Conservation (phyloP, 2,797 vertebrate genomes). For the Brachymystax lenok region DNA sequence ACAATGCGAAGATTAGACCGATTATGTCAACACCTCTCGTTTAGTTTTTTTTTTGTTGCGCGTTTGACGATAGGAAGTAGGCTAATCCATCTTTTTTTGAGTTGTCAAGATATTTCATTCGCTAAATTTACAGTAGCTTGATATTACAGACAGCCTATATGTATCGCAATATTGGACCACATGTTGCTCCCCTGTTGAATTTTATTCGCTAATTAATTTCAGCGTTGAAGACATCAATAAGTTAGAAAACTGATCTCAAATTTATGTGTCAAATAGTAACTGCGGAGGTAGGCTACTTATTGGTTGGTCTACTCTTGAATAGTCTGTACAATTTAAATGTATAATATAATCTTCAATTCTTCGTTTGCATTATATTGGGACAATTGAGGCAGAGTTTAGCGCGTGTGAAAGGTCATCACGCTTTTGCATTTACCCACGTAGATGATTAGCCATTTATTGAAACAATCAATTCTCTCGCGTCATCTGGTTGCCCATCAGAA, state of each 20-base stretch:
- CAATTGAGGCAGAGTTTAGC: neutral
- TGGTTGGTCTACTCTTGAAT: neutral
- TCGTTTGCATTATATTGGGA: too few species aligned
- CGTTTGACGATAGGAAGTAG: neutral
- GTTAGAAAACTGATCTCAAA: neutral
- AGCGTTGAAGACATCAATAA: neutral
- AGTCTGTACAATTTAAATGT: neutral
- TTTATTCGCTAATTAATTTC: neutral
- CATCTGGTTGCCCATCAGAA: too few species aligned
- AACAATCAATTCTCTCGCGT: too few species aligned
- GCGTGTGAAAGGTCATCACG: neutral
- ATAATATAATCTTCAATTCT: neutral
- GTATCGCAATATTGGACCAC: neutral
- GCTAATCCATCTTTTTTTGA: neutral
- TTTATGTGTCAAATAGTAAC: neutral
- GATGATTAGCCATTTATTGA: neutral
- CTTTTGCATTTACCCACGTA: neutral
- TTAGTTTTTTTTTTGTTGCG: neutral
- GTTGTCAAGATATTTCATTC: neutral
- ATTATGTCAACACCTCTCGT: conserved; percentile 10
- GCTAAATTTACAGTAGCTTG: neutral
- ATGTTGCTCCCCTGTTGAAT: neutral
- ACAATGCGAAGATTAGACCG: conserved; percentile 6
- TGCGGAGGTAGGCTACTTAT: neutral
- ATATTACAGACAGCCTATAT: neutral